Evolutionary conservation across 2,113 vertebrate species (phyloP).

Genomic region (Rhea pennata): DNA sequence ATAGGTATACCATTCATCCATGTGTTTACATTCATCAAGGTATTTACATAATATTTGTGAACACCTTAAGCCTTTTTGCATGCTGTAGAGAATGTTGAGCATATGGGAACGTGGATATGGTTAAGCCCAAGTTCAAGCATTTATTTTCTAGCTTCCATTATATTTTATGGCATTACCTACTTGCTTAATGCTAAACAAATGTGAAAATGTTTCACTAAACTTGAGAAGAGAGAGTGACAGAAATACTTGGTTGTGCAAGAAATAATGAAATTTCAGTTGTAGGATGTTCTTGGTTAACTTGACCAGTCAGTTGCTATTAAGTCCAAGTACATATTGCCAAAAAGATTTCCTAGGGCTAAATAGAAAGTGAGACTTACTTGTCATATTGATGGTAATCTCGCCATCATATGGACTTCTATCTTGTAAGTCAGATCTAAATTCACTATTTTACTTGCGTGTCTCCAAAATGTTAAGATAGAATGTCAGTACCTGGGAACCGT

Average conservation of each 20-base stretch:
- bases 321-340: neutral
- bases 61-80: neutral
- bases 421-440: neutral
- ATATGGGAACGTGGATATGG: neutral
- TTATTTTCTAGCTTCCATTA: neutral
- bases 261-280: neutral
- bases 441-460: neutral
- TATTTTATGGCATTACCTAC: neutral
- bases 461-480: neutral
- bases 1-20: neutral
- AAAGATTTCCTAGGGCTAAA: neutral
- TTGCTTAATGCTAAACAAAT: neutral
- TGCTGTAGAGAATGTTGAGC: neutral
- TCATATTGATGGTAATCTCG: neutral
- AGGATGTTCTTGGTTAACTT: neutral
- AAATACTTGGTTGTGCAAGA: neutral
- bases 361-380: neutral
- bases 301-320: accelerated
- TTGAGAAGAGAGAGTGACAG: neutral
- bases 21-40: neutral
- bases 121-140: neutral
- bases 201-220: neutral
- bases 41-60: neutral
- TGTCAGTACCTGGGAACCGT: neutral
- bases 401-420: neutral